Evolutionary conservation across 2,888 invertebrate species (phyloP).

Genomic region (Pseudoips prasinana): DNA sequence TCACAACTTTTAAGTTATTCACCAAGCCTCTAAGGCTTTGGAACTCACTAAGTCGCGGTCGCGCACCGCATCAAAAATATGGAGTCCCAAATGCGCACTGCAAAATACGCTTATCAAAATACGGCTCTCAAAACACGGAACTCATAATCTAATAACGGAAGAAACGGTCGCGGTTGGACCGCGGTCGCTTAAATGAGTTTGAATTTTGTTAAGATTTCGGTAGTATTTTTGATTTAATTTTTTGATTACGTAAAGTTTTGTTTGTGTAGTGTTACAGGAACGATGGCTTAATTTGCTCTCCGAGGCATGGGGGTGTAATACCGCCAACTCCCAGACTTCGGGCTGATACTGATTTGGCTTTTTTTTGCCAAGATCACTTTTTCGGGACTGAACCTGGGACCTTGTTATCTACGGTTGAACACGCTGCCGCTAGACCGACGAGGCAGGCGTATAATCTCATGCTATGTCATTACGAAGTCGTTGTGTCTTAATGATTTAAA

Average conservation of each 20-base stretch:
- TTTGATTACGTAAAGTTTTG: slow-evolving; percentile 6
- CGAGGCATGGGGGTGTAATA: too few species aligned
- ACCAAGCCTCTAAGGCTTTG: slow-evolving; percentile 36
- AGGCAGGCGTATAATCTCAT: too few species aligned
- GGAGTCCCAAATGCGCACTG: slow-evolving; percentile 29
- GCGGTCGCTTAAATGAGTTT: slow-evolving; percentile 32
- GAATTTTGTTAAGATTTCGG: slow-evolving; percentile 24
- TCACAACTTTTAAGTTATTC: slow-evolving; percentile 52
- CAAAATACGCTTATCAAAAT: slow-evolving; percentile 27
- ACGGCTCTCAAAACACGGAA: slow-evolving; percentile 18
- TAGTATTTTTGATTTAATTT: slow-evolving; percentile 19
- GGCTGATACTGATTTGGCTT: too few species aligned
- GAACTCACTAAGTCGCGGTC: slow-evolving; percentile 49
- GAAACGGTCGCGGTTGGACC: slow-evolving; percentile 31
- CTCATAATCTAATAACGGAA: slow-evolving; percentile 36
- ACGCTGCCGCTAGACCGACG: too few species aligned
- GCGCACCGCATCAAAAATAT: slow-evolving; percentile 51
- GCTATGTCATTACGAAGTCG: too few species aligned
- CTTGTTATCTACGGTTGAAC: too few species aligned
- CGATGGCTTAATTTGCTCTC: too few species aligned
- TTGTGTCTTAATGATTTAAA: too few species aligned
- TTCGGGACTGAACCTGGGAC: too few species aligned
- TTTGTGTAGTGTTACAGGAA: not conserved
- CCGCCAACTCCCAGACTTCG: too few species aligned
- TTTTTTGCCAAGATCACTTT: too few species aligned